Conservation (phyloP, 2,113 vertebrate genomes). For the Bambusicola thoracicus region DNA sequence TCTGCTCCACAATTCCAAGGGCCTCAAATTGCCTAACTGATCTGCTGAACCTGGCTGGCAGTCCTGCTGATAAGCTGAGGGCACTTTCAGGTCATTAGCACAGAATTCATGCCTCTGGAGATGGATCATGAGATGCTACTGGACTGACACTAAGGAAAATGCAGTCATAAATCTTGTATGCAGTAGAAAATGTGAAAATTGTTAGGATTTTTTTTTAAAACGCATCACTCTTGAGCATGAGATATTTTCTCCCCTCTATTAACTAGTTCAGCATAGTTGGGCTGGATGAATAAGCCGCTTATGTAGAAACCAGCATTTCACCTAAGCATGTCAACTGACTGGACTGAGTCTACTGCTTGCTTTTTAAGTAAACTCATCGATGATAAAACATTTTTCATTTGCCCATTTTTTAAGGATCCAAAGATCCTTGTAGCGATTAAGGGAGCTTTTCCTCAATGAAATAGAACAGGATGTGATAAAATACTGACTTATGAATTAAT, state of each 20-base stretch:
- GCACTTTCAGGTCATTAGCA: not conserved
- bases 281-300: not conserved
- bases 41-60: not conserved
- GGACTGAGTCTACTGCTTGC: not conserved
- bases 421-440: not conserved
- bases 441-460: not conserved
- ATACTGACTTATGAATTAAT: not conserved
- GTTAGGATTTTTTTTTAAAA: not conserved
- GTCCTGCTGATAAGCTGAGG: not conserved
- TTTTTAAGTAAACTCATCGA: not conserved
- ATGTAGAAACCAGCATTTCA: fast-evolving
- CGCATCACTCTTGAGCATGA: not conserved
- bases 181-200: not conserved
- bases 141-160: not conserved
- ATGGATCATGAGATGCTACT: fast-evolving
- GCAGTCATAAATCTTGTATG: not conserved
- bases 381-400: not conserved
- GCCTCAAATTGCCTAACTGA: not conserved
- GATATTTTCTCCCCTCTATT: not conserved
- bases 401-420: not conserved
- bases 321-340: not conserved
- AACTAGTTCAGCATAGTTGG: not conserved
- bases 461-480: not conserved
- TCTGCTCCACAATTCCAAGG: not conserved
- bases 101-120: not conserved